Percentiles rank a stretch among this genome's conserved stretches.
Evolutionary conservation across 2,888 invertebrate species (phyloP).

Genomic region (Auanema freiburgensis): DNA sequence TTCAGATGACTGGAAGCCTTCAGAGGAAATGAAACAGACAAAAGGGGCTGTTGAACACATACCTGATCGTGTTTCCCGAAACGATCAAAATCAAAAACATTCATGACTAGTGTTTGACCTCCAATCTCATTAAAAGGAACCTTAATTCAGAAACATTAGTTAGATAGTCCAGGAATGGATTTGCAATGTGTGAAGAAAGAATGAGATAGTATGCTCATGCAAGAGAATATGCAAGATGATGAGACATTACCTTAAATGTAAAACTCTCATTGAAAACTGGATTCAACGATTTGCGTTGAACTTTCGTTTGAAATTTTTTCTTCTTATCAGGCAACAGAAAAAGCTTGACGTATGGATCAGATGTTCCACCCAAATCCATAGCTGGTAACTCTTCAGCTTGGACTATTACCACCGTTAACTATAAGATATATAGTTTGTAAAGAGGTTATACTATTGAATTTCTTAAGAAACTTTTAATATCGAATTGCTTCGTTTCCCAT

Average conservation of each 20-base stretch:
- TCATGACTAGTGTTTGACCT: constrained; percentile 97
- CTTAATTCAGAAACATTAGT: constrained; percentile 65
- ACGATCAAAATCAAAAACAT: constrained; percentile 98
- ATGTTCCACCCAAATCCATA: constrained; percentile 97
- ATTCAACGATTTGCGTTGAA: constrained; percentile 85
- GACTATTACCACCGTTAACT: constrained; percentile 89
- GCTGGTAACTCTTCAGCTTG: constrained; percentile 97
- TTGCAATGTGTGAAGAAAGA: background rate
- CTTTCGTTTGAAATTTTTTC: constrained; percentile 98
- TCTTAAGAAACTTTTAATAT: background rate
- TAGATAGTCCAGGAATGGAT: background rate
- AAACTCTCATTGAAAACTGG: constrained; percentile 98
- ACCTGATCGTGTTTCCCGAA: constrained; percentile 99
- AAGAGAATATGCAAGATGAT: background rate
- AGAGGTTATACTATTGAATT: background rate
- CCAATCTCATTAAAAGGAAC: constrained; percentile 98
- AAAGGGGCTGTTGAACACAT: constrained; percentile 67
- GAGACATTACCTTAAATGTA: constrained; percentile 83
- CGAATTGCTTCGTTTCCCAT: background rate
- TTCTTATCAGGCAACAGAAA: constrained; percentile 98
- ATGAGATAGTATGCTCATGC: background rate
- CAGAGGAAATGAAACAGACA: background rate
- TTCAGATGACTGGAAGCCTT: too few species aligned
- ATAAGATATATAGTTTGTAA: constrained; percentile 32
- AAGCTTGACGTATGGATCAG: constrained; percentile 92